These are phyloP conservation scores for Fabriciana adippe DNA, from an alignment of 2,888 invertebrate species.

Conservation along the genomic window DNA sequence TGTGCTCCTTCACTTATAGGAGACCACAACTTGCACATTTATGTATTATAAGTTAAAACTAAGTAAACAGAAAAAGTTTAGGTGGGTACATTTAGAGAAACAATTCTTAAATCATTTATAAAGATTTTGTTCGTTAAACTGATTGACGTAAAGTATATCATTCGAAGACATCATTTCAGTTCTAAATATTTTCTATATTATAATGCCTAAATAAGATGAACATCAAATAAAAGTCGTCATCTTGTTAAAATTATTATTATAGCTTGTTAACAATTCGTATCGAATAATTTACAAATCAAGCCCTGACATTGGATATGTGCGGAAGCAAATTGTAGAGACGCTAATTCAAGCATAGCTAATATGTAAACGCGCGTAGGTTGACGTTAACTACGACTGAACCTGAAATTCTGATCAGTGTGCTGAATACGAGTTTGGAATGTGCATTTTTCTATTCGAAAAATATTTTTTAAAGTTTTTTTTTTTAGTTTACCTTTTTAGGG, in stretches of 20 bases:
- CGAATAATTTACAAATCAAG: conserved; percentile 11
- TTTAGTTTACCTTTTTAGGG: too few relatives aligned
- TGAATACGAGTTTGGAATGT: background rate
- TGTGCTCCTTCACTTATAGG: too few relatives aligned
- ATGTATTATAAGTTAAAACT: too few relatives aligned
- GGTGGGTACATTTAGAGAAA: too few relatives aligned
- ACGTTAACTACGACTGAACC: conserved; percentile 13
- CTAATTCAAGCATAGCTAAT: conserved; percentile 33
- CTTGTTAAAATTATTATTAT: background rate
- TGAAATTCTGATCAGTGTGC: conserved; percentile 2
- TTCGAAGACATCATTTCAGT: too few relatives aligned
- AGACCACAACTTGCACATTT: too few relatives aligned
- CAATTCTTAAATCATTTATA: too few relatives aligned
- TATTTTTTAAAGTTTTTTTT: too few relatives aligned
- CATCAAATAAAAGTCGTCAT: background rate
- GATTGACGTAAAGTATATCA: too few relatives aligned
- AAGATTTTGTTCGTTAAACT: background rate
- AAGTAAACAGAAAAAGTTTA: too few relatives aligned
- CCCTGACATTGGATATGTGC: conserved; percentile 34
- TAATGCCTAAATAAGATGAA: background rate
- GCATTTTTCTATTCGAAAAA: too few relatives aligned
- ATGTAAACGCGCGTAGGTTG: conserved; percentile 14
- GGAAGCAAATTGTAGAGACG: conserved; percentile 27
- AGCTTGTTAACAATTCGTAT: conserved; percentile 1
- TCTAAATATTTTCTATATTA: too few relatives aligned